phyloP scores from a whole-genome alignment of 2,113 vertebrate genomes.

The Trogon melanurus region DNA sequence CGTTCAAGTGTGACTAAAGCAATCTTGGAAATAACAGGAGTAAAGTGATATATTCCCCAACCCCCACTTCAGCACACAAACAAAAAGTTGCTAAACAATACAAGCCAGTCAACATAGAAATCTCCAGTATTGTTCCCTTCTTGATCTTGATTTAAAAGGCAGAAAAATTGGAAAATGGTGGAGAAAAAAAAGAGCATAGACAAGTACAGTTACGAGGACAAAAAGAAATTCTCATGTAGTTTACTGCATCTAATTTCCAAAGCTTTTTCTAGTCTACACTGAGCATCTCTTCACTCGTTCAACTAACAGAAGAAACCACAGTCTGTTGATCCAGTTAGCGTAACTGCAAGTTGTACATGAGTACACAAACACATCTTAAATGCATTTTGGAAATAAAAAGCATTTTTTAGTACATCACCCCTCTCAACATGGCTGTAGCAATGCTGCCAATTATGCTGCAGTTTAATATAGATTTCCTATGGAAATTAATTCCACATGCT shows the following conservation, averaged over 20 bases:
- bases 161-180: neutral
- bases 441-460: conserved; percentile 31
- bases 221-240: neutral
- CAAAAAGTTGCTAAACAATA: conserved; percentile 40
- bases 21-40: conserved; percentile 8
- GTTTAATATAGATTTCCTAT: conserved; percentile 51
- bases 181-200: neutral
- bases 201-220: neutral
- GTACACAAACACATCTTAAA: neutral
- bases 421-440: conserved; percentile 5
- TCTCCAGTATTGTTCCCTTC: conserved; percentile 24
- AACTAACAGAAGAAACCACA: neutral
- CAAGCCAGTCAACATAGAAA: conserved; percentile 27
- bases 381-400: neutral
- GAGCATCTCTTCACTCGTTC: neutral
- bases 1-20: conserved; percentile 14
- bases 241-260: neutral
- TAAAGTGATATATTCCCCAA: conserved; percentile 3
- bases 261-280: neutral
- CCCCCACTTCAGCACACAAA: neutral
- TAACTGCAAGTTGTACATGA: neutral
- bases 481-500: conserved; percentile 55
- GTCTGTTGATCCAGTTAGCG: neutral
- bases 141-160: conserved; percentile 33
- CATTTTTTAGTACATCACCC: neutral